Evolutionary conservation across 2,797 vertebrate genomes (phyloP).

Genomic region (Synaphobranchus kaupii): DNA sequence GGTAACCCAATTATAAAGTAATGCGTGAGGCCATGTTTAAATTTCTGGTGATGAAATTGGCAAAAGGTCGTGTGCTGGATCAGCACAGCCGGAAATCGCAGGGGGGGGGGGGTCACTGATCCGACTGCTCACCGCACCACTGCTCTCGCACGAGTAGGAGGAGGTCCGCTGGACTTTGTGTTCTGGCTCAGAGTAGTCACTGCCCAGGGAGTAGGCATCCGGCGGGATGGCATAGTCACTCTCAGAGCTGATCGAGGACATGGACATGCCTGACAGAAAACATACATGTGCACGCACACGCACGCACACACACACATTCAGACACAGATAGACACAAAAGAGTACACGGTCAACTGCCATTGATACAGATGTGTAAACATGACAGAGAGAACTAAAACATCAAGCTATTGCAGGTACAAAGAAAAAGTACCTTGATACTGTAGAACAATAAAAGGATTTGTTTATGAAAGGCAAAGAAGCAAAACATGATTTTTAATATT

Average conservation of each 20-base stretch:
- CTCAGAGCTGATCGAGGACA: conserved; percentile 94
- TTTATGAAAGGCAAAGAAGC: not conserved
- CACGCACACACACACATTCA: not conserved
- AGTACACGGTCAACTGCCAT: not conserved
- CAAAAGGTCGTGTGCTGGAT: not conserved
- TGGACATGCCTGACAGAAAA: conserved; percentile 80
- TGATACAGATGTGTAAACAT: not conserved
- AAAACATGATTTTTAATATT: not conserved
- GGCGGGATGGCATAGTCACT: conserved; percentile 95
- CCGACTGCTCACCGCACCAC: conserved; percentile 41
- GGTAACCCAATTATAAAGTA: not conserved
- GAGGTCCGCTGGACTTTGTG: conserved; percentile 93
- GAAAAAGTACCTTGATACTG: not conserved
- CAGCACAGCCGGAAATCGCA: not conserved
- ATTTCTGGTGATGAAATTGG: not conserved
- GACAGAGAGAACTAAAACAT: not conserved
- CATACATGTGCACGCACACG: not conserved
- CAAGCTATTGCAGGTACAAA: not conserved
- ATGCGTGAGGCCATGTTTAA: not conserved
- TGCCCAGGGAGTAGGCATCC: conserved; percentile 89
- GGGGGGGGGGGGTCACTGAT: no score
- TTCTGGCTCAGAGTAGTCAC: conserved; percentile 92
- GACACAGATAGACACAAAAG: not conserved
- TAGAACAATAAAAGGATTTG: not conserved
- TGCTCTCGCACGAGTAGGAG: conserved; percentile 84